Base-by-base conservation (phyloP, 2,113 vertebrate genomes). In the Anseranas semipalmata region DNA sequence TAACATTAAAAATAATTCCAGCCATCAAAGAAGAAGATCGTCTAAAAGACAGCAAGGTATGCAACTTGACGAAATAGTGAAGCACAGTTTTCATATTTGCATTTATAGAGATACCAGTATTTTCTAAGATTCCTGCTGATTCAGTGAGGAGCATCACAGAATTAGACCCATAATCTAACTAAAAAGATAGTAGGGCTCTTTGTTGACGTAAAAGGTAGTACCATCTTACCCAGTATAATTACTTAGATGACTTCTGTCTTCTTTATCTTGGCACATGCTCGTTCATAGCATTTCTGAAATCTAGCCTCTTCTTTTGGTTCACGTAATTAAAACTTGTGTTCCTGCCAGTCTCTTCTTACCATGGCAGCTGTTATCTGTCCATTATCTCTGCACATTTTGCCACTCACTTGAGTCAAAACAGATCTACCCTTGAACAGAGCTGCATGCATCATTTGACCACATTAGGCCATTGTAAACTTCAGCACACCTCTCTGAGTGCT, bases 1-100 rank as follows among this genome's bases (percentile, higher is more conserved):
- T 99, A 97, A 99, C 99, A 4, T 94, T 99, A 93, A 99, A 99
- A 97, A 99, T 99, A 77, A 99, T 99, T 93, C 99, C 99, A 58
- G 99, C 99, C 52, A 94, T 99, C 72, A 98, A 98, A 89, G 99
- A 99, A 66, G 99, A 99, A 48, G 99, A 99, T 97, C 98, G 90
- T 14, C 94, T 99, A 25, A 99, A 98, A 90, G 99, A 99, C 86
- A 99, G 98, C 98, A 99, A 98, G 99, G 99, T 99, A 94, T 28
- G 96, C 28, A 58, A 15, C 58, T 30, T 33, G 4, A 7, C n/a
- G 65, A 6, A 30, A 4, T 10, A 1, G 35, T 8, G 15, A 12
- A 25, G 68, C 32, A 7, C 3, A 0, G 0, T 60, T 62, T 58
- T 30, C 20, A 1, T 8, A 20, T 27, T 65, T 65, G 62, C 39